Conservation (phyloP, 2,888 invertebrate species). For the Trichacis sp. region DNA sequence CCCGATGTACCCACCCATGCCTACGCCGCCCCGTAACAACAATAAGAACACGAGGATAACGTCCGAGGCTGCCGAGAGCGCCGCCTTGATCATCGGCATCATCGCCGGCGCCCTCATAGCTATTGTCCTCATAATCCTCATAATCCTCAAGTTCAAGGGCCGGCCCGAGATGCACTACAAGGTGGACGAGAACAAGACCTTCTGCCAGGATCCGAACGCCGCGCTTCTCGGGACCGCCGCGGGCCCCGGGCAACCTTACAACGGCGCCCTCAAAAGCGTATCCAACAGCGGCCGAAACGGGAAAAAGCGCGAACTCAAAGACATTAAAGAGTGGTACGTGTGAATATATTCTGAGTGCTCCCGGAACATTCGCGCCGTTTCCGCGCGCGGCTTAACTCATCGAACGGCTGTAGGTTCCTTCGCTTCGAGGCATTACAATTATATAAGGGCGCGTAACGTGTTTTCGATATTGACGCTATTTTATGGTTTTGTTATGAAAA, state of each 20-base stretch:
- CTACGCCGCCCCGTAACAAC: slow-evolving; percentile 64
- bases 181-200: slow-evolving; percentile 86
- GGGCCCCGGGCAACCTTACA: slow-evolving; percentile 70
- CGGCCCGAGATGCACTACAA: slow-evolving; percentile 93
- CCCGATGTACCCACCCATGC: slow-evolving; percentile 60
- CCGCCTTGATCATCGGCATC: slow-evolving; percentile 86
- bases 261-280: slow-evolving; percentile 61
- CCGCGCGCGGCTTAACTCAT: slow-evolving; percentile 11
- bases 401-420: slow-evolving; percentile 42
- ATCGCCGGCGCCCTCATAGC: slow-evolving; percentile 92
- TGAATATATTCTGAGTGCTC: no score
- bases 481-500: no score
- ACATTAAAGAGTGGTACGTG: slow-evolving; percentile 97
- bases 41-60: slow-evolving; percentile 71
- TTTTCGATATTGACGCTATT: slow-evolving; percentile 3
- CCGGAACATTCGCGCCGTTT: slow-evolving; percentile 31
- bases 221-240: slow-evolving; percentile 76
- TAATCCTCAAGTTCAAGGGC: slow-evolving; percentile 88
- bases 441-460: slow-evolving; percentile 24
- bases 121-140: slow-evolving; percentile 88
- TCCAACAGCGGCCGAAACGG: slow-evolving; percentile 69
- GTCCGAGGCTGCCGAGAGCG: slow-evolving; percentile 80
- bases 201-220: slow-evolving; percentile 84
- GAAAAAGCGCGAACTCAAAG: slow-evolving; percentile 84
- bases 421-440: slow-evolving; percentile 38